A percentile compares a stretch with the other conserved stretches of the same genome.
Evolutionary conservation across 2,113 vertebrate species (phyloP).

Genomic region (Phrynosoma platyrhinos): DNA sequence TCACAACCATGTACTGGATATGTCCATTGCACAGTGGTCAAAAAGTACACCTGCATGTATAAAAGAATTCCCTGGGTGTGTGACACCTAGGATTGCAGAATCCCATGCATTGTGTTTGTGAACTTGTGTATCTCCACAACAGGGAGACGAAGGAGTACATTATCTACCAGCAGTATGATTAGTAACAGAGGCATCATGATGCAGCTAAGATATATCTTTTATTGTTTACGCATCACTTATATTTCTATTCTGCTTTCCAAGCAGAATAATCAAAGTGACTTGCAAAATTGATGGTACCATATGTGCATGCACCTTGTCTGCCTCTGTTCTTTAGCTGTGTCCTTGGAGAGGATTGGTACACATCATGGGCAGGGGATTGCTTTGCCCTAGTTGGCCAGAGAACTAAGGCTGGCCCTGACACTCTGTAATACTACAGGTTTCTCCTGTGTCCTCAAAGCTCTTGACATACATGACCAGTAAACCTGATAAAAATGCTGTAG

Average conservation of each 20-base stretch:
- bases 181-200: not conserved
- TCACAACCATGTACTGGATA: no score
- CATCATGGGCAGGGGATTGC: not conserved
- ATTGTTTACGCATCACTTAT: not conserved
- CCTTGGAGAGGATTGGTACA: not conserved
- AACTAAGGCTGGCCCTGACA: no score
- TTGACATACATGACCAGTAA: not conserved
- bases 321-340: not conserved
- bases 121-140: not conserved
- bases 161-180: not conserved
- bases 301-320: not conserved
- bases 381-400: not conserved
- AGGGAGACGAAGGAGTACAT: not conserved
- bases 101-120: no score
- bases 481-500: not conserved
- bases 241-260: not conserved
- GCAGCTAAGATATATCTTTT: not conserved
- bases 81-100: no score
- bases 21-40: no score
- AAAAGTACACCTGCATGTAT: no score
- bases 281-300: not conserved
- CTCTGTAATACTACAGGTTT: not conserved
- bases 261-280: not conserved
- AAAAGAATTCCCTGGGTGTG: no score
- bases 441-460: not conserved